Conservation (phyloP, 2,797 vertebrate genomes). For the Aphelocoma californica region DNA sequence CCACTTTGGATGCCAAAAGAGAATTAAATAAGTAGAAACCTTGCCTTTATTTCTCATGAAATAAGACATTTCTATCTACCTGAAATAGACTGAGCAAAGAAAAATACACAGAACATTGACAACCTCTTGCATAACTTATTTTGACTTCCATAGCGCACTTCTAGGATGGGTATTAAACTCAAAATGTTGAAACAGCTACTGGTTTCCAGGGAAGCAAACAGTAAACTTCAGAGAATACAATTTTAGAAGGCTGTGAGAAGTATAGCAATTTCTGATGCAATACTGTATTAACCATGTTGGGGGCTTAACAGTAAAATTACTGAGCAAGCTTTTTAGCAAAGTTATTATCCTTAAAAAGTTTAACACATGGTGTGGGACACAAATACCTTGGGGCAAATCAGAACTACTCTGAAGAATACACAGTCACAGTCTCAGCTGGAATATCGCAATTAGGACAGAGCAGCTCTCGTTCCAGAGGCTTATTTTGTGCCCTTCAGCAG, state of each 20-base stretch:
- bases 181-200: background rate
- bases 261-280: background rate
- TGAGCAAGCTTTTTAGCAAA: background rate
- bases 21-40: background rate
- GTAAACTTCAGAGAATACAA: background rate
- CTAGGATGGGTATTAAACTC: background rate
- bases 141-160: background rate
- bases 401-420: slow-evolving; percentile 14
- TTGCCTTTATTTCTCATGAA: background rate
- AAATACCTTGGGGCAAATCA: slow-evolving; percentile 11
- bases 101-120: background rate
- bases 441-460: background rate
- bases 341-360: background rate
- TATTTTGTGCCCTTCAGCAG: slow-evolving; percentile 5
- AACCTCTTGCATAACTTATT: background rate
- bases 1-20: background rate
- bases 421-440: background rate
- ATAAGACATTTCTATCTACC: background rate
- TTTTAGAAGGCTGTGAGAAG: background rate
- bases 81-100: background rate
- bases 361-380: background rate
- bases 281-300: background rate
- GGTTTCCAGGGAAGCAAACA: background rate
- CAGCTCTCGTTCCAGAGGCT: background rate
- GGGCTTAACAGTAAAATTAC: background rate